These are phyloP conservation scores for Holacanthella duospinosa DNA, from an alignment of 2,888 invertebrate genomes.

Conservation along the genomic window DNA sequence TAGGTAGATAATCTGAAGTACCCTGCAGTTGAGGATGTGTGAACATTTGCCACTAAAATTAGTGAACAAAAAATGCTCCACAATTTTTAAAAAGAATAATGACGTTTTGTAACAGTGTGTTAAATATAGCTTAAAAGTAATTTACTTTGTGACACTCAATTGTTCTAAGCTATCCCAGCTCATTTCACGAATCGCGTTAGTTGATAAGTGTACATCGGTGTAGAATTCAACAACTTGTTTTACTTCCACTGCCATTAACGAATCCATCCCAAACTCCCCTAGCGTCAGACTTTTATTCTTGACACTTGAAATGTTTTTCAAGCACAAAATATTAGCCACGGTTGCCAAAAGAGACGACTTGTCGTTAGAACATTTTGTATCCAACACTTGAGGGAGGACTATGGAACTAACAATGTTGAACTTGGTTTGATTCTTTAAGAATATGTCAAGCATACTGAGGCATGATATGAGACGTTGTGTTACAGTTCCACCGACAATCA, in stretches of 20 bases:
- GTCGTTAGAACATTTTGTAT: neutral
- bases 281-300: neutral
- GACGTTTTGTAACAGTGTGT: no score
- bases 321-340: neutral
- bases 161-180: constrained; percentile 35
- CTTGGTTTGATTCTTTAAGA: constrained; percentile 42
- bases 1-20: no score
- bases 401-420: neutral
- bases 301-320: neutral
- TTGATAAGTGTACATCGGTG: neutral
- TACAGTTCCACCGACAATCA: constrained; percentile 59
- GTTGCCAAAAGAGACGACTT: constrained; percentile 52
- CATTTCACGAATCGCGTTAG: neutral
- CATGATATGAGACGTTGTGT: constrained; percentile 78
- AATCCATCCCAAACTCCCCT: neutral
- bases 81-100: no score
- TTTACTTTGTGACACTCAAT: no score
- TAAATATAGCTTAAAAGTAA: no score
- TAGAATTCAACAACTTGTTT: neutral
- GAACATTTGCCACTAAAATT: no score
- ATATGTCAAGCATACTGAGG: constrained; percentile 52
- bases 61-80: no score
- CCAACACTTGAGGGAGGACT: constrained; percentile 39
- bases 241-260: neutral
- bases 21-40: no score